phyloP scores from a whole-genome alignment of 2,888 invertebrate genomes.

The Mythimna loreyi region DNA sequence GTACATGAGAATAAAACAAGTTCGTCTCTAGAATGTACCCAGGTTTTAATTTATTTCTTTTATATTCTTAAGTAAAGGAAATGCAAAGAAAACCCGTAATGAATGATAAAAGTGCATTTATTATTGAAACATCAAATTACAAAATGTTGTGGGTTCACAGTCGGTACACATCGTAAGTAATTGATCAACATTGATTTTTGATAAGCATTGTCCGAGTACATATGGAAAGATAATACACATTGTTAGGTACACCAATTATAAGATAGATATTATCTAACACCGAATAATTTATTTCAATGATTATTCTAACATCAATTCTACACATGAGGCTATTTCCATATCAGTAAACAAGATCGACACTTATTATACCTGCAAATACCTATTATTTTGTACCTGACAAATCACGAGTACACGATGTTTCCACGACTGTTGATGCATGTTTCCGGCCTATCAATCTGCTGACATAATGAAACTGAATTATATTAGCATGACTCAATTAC shows the following conservation, averaged over 20 bases:
- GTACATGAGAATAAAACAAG: conserved; percentile 84
- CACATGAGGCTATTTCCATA: neutral
- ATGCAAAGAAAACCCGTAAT: conserved; percentile 6
- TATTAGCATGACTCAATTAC: neutral
- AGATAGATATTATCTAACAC: conserved; percentile 10
- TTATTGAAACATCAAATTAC: conserved; percentile 31
- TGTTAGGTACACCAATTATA: conserved; percentile 11
- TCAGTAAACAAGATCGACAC: neutral
- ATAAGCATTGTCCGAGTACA: neutral
- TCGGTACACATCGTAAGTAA: neutral
- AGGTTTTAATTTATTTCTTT: conserved; percentile 29
- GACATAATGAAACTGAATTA: conserved; percentile 14
- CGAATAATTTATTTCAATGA: conserved; percentile 4
- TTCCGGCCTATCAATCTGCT: neutral
- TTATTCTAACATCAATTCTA: conserved; percentile 17
- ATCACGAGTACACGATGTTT: neutral
- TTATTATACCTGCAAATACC: neutral
- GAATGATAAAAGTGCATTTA: conserved; percentile 35
- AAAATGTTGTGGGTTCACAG: conserved; percentile 5
- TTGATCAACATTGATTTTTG: conserved; percentile 3
- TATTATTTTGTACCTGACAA: neutral
- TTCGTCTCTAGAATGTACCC: conserved; percentile 71
- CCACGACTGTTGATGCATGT: neutral
- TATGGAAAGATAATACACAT: neutral
- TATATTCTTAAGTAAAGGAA: neutral